Evolutionary conservation across 2,797 vertebrate species (phyloP), one percentile per base, ranked within the genome.

Genomic region (Coendou prehensilis): DNA sequence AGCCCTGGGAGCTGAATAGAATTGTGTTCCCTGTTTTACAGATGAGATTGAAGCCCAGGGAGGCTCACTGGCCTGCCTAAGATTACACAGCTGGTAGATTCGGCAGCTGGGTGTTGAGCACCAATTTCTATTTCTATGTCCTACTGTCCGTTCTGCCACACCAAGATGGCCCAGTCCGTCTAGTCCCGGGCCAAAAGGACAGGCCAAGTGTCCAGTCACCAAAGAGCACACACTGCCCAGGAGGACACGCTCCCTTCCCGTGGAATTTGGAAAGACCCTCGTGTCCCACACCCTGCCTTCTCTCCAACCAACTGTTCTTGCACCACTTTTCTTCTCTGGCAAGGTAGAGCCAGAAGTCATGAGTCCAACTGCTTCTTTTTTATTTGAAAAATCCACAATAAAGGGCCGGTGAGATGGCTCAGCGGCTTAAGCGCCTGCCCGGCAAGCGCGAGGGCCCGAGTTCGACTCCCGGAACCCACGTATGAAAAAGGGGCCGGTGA

Each of bases 301-400:
- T 73, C 47, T 84, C 57, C 4, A 5, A 11, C 75, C 14, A 22
- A 7, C 45, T 47, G 0, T 2, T 50, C 45, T 2, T 52, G n/a
- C 10, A 2, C 88, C 47, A 18, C 18, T 61, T 54, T 57, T 81
- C 57, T 47, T 13, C 15, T 47, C 2, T 6, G 28, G n/a, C 64
- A 47, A 9, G 61, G 47, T 8, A 9, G 5, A 30, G 28, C 59
- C 69, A 23, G n/a, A 56, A 56, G 41, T 45, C 37, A 28, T 17
- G 56, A 83, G 37, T 45, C 9, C 57, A 61, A 7, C 79, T 61
- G 52, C 28, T 94, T 57, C 50, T 91, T 91, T 63, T 64, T 80
- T 47, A 85, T 85, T 94, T 82, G 82, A 22, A 69, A 94, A 95
- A 92, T 11, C 37, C 33, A 57, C 57, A 95, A 91, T 96, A 96